Conservation (phyloP, 2,888 invertebrate species). For the Odontomyia ornata region DNA sequence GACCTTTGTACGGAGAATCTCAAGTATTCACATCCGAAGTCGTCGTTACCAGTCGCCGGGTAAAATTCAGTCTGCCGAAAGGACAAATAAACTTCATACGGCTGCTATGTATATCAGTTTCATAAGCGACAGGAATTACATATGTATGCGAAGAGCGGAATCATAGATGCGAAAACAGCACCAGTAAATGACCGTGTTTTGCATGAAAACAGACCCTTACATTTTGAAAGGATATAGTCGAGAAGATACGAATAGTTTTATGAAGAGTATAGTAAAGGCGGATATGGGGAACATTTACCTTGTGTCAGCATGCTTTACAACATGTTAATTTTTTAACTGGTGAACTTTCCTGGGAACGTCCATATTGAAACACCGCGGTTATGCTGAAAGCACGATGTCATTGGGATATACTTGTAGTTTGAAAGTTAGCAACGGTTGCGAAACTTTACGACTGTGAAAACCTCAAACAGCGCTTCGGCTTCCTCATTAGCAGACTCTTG, state of each 20-base stretch:
- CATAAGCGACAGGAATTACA: slow-evolving; percentile 7
- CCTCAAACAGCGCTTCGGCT: no score
- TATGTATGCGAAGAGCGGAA: neutral
- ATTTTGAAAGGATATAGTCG: slow-evolving; percentile 1
- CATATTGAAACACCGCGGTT: neutral
- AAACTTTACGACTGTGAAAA: no score
- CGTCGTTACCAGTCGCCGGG: neutral
- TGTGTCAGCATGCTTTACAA: neutral
- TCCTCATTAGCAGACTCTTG: no score
- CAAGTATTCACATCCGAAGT: neutral
- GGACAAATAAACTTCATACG: slow-evolving; percentile 9
- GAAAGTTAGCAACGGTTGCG: neutral
- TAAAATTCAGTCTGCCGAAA: neutral
- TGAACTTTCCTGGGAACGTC: neutral
- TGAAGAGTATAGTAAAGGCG: neutral
- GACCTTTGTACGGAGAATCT: slow-evolving; percentile 8
- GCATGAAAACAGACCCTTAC: slow-evolving; percentile 4
- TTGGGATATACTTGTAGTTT: neutral
- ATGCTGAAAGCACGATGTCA: neutral
- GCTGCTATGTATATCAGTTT: neutral
- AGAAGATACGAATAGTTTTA: neutral
- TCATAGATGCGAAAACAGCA: slow-evolving; percentile 29
- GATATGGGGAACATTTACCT: neutral
- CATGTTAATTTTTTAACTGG: neutral
- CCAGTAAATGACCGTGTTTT: slow-evolving; percentile 19